Conservation (phyloP, 2,113 vertebrate species). For the Balaenoptera acutorostrata region DNA sequence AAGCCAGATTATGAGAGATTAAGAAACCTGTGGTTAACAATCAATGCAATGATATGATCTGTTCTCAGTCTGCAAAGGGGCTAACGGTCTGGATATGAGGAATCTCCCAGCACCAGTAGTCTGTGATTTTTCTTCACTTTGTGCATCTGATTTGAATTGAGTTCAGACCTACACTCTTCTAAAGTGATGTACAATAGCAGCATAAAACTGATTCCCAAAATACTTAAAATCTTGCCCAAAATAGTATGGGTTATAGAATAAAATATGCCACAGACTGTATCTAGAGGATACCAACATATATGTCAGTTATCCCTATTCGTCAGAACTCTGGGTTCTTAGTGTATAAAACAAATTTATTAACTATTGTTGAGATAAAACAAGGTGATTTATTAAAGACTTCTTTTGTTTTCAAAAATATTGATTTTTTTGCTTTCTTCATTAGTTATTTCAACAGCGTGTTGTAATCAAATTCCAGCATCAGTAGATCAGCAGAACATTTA, state of each 20-base stretch:
- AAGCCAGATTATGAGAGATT: neutral
- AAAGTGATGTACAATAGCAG: neutral
- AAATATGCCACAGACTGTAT: neutral
- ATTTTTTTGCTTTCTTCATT: neutral
- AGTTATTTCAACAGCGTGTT: neutral
- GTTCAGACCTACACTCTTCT: neutral
- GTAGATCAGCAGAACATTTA: neutral
- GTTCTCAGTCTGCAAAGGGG: neutral
- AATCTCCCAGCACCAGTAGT: neutral
- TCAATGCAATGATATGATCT: neutral
- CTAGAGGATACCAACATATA: neutral
- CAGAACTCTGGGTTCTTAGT: neutral
- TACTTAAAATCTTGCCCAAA: neutral
- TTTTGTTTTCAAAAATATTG: neutral
- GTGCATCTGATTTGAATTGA: neutral
- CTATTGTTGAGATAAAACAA: neutral
- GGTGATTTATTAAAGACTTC: neutral
- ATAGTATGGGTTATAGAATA: neutral
- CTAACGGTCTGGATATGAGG: neutral
- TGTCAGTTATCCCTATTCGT: neutral
- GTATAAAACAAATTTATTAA: neutral
- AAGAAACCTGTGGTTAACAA: neutral
- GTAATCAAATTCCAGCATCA: neutral
- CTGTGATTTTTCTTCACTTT: neutral
- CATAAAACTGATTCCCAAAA: neutral